Evolutionary conservation across 2,113 vertebrate species (phyloP).

Genomic region (Scortum barcoo): DNA sequence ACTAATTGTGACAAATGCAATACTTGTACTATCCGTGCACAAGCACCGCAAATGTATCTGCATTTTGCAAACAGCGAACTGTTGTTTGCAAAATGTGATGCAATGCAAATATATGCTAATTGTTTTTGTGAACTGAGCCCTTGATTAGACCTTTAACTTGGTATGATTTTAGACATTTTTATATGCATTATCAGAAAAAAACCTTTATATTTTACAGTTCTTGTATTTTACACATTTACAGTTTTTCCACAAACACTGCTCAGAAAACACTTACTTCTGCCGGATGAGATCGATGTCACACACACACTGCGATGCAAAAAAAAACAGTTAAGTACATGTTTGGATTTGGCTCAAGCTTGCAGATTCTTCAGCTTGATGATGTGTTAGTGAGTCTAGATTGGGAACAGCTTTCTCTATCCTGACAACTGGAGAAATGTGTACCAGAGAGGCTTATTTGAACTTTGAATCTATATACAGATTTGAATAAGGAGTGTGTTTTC

Average conservation of each 20-base stretch:
- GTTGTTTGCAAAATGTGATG: not conserved
- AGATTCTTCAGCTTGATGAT: not conserved
- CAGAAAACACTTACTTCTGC: not conserved
- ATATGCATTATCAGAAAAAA: not conserved
- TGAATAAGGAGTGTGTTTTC: not conserved
- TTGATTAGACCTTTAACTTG: not conserved
- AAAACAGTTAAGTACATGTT: not conserved
- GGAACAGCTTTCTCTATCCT: not conserved
- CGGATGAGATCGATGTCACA: not conserved
- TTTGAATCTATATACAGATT: not conserved
- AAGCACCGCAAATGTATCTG: not conserved
- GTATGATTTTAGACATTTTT: not conserved
- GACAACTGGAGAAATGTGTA: not conserved
- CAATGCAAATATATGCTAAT: not conserved
- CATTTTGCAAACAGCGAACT: not conserved
- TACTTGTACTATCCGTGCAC: not conserved
- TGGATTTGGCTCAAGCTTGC: not conserved
- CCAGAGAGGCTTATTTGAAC: not conserved
- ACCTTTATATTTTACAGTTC: not conserved
- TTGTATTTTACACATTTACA: constrained; percentile 8
- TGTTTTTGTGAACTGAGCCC: not conserved
- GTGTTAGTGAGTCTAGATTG: not conserved
- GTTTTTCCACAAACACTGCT: not conserved
- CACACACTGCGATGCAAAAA: not conserved
- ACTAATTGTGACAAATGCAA: not conserved